A percentile compares a stretch with the other conserved stretches of the same genome.
Conservation (phyloP, 2,113 vertebrate species). For the Eudyptes chrysolophus region DNA sequence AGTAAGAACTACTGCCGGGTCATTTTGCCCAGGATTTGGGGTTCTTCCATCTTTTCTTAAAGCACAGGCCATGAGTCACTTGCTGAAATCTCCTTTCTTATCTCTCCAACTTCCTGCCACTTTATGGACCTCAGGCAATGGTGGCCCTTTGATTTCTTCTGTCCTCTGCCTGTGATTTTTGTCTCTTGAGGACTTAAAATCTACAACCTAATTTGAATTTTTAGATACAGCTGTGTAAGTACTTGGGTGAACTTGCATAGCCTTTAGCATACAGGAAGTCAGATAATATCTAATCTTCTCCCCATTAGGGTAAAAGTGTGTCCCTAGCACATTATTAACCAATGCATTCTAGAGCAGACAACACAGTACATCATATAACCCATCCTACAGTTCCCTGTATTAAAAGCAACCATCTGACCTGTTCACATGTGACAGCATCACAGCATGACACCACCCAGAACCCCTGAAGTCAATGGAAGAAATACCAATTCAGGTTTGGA, state of each 20-base stretch:
- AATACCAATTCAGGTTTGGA: not conserved
- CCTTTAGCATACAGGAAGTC: not conserved
- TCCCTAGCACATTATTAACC: not conserved
- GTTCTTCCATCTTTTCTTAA: not conserved
- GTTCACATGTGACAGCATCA: not conserved
- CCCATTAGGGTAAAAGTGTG: not conserved
- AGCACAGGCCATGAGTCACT: not conserved
- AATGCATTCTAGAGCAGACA: not conserved
- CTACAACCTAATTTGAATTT: not conserved
- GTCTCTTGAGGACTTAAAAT: not conserved
- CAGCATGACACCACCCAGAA: not conserved
- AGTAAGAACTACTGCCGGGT: not conserved
- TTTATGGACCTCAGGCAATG: not conserved
- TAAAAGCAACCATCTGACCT: not conserved
- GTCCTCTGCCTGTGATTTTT: not conserved
- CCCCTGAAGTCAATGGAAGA: not conserved
- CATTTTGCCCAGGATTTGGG: not conserved
- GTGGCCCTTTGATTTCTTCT: not conserved
- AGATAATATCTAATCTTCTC: not conserved
- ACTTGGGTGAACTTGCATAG: not conserved
- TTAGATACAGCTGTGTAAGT: not conserved
- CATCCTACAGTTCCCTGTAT: not conserved
- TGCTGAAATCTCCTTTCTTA: not conserved
- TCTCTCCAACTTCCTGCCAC: not conserved
- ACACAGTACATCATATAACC: not conserved